These are phyloP conservation scores for Tiliacea aurago DNA, from an alignment of 2,888 invertebrate genomes.

Conservation along the genomic window DNA sequence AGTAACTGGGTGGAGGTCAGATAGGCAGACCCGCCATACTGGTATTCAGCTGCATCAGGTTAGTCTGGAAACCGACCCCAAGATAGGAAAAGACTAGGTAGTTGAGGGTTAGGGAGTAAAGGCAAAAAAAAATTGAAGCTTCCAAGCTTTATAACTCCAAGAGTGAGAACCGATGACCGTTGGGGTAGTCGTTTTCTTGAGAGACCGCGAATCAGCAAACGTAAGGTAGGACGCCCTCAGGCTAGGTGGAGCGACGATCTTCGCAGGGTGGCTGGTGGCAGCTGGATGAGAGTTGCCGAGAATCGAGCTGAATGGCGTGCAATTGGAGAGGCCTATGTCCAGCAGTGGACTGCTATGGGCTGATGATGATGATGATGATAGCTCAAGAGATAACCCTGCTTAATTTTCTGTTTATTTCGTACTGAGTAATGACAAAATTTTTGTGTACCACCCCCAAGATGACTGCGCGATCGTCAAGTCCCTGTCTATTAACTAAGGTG, in stretches of 20 bases:
- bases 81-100: background rate
- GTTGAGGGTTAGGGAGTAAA: background rate
- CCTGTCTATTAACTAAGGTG: slow-evolving; percentile 71
- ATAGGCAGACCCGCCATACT: background rate
- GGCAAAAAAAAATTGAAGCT: background rate
- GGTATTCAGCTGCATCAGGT: background rate
- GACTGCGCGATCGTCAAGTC: slow-evolving; percentile 50
- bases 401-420: background rate
- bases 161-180: no score
- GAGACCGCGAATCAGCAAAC: no score
- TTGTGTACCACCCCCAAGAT: slow-evolving; percentile 16
- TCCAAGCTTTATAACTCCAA: background rate
- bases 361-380: no score
- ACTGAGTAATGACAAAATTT: background rate
- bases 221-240: no score
- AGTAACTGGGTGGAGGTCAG: background rate
- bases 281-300: no score
- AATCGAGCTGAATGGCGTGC: no score
- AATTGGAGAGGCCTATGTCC: no score
- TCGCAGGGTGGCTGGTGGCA: no score
- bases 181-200: no score
- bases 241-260: no score
- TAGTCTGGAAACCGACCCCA: background rate
- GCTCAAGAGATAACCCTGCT: background rate
- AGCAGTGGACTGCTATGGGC: no score